Evolutionary conservation across 2,888 invertebrate species (phyloP).

Genomic region (Patella depressa): DNA sequence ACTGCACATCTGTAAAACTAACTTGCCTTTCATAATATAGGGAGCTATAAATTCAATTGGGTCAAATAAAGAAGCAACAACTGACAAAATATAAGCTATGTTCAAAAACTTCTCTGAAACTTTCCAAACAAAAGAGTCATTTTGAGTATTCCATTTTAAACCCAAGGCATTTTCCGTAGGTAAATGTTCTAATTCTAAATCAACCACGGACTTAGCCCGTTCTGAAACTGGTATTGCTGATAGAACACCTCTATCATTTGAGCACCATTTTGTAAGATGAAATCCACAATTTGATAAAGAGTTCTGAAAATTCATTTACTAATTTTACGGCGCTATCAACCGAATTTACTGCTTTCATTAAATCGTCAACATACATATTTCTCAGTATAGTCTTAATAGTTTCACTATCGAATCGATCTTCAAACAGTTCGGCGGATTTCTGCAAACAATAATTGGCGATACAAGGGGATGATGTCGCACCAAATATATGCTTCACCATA

Average conservation of each 20-base stretch:
- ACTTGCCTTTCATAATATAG: not conserved
- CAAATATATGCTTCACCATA: too few relatives aligned
- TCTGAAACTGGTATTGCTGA: not conserved
- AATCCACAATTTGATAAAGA: not conserved
- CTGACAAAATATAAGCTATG: not conserved
- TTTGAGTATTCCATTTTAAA: not conserved
- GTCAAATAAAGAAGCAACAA: not conserved
- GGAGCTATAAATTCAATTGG: not conserved
- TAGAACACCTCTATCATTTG: not conserved
- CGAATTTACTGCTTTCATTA: too few relatives aligned
- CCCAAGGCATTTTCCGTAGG: not conserved
- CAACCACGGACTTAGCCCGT: not conserved
- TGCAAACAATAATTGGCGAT: too few relatives aligned
- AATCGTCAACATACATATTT: too few relatives aligned
- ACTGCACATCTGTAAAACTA: not conserved
- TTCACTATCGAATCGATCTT: too few relatives aligned
- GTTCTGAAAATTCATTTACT: too few relatives aligned
- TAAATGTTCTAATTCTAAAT: not conserved
- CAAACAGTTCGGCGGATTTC: too few relatives aligned
- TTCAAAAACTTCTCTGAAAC: not conserved
- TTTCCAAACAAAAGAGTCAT: too few relatives aligned
- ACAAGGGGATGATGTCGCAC: too few relatives aligned
- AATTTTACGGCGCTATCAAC: too few relatives aligned
- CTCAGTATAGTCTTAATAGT: too few relatives aligned
- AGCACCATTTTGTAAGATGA: not conserved